These are phyloP conservation scores for Denticeps clupeoides DNA, from an alignment of 2,797 vertebrate genomes.

Conservation along the genomic window DNA sequence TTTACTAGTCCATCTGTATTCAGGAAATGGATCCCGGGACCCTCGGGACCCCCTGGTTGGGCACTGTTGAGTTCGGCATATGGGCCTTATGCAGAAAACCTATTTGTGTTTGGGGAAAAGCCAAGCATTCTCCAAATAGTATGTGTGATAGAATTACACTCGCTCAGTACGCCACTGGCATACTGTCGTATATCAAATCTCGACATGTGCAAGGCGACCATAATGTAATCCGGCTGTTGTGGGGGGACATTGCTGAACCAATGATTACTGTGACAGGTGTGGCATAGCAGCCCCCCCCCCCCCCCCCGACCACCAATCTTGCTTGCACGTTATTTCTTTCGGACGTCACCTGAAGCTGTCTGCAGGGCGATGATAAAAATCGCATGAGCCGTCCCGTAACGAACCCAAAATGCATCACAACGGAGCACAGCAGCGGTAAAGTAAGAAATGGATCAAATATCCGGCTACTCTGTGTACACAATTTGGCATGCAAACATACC, in stretches of 20 bases:
- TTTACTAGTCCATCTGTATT: slow-evolving; percentile 34
- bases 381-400: too few relatives aligned
- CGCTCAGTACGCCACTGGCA: slow-evolving; percentile 39
- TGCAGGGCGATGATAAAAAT: too few relatives aligned
- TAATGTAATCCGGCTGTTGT: slow-evolving; percentile 46
- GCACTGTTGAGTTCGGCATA: too few relatives aligned
- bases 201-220: slow-evolving; percentile 54
- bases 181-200: slow-evolving; percentile 52
- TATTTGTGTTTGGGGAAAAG: slow-evolving; percentile 55
- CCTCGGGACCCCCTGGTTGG: slow-evolving; percentile 34
- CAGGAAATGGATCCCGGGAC: slow-evolving; percentile 48
- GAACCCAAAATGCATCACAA: too few relatives aligned
- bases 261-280: slow-evolving; percentile 57
- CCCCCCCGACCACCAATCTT: too few relatives aligned
- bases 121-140: slow-evolving; percentile 61
- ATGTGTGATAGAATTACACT: slow-evolving; percentile 57
- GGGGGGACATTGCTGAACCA: slow-evolving; percentile 14
- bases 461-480: too few relatives aligned
- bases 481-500: too few relatives aligned
- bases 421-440: too few relatives aligned
- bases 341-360: too few relatives aligned
- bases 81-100: slow-evolving; percentile 34
- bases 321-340: too few relatives aligned
- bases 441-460: too few relatives aligned
- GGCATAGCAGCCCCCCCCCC: too few relatives aligned